Evolutionary conservation across 2,888 invertebrate species (phyloP), one percentile per base, ranked within the genome.

Genomic region (Patella pellucida): DNA sequence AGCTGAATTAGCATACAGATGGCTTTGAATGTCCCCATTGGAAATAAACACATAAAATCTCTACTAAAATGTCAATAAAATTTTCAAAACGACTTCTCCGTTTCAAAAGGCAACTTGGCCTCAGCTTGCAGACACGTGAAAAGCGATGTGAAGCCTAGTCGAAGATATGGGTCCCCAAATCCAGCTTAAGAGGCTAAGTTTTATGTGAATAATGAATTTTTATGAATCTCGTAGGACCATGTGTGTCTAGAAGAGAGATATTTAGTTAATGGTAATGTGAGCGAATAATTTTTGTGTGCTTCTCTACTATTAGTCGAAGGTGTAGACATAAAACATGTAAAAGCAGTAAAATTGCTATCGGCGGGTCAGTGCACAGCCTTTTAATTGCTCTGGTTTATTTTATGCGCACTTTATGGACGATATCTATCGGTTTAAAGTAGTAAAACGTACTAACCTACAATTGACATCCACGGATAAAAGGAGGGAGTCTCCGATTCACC

Each of bases 401-500:
- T 74, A 74, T 74, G 74, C 71, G 19, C 70, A 62, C 50, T 69
- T 69, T 71, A 54, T 70, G 50, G 51, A 50, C 31, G 50, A 69
- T 54, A 19, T 68, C 41, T 73, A 68, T 73, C 68, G 67, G 51
- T 73, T 12, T 52, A 54, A 50, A 73, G 68, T 69, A 52, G 62
- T 62, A 70, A 31, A 70, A 50, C 23, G 70, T 78, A 86, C 88
- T 85, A 75, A 86, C 88, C 88, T 79, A 88, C 88, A 68, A 88
- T 88, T 56, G 87, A 87, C 88, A 88, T 88, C 88, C 88, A 88
- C 2, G 88, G 88, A 76, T 88, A 88, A 75, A 87, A 87, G 19
- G 86, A 84, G 15, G 86, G 85, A n/a, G 86, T 79, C 41, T 84
- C 84, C 16, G 79, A 80, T 1, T 82, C 86, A 3, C 85, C 84